Evolutionary conservation across 2,888 invertebrate genomes (phyloP), one percentile per base, ranked within the genome.

Genomic region (Linnaemya vulpina): DNA sequence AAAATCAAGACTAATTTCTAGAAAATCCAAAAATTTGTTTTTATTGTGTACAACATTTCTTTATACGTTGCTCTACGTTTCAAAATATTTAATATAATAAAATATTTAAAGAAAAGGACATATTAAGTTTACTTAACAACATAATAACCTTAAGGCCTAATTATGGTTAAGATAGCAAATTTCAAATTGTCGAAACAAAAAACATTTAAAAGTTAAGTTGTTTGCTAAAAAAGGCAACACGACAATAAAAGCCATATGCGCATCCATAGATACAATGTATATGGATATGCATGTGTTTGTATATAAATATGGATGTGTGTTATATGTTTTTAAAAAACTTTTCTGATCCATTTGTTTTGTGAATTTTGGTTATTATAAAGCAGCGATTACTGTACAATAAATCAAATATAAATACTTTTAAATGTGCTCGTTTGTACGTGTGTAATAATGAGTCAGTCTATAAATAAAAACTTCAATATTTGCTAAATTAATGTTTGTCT

Each of bases 81-180:
- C 38, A 38, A 7, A 38, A 38, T 10, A 38, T 8, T 38, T 38
- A 38, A n/a, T n/a, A n/a, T n/a, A n/a, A n/a, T n/a, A n/a, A n/a
- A 11, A 40, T 40, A 11, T 10, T 10, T 22, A 51, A 49, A 3
- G 17, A n/a, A 17, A 49, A 49, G 49, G 49, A 17, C 49, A 13
- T 53, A 53, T 1, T 53, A 22, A 3, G 5, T 53, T 35, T n/a
- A 58, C 35, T 4, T 35, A n/a, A 17, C 65, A 82, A 38, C 51
- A 49, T 65, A 25, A 30, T 75, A 75, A 78, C 78, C 82, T 85
- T 71, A 70, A 71, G 51, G 63, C 63, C 77, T 84, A 70, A 49
- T 81, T 84, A 78, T 82, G 82, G 82, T 46, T 46, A 75, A 78
- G 71, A 78, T 49, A 77, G 30, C 7, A 77, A 71, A 67, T 76